Percentiles rank a stretch among this genome's conserved stretches.
These are phyloP conservation scores for Scelioninae gen. 1 DNA, from an alignment of 2,888 invertebrate species.

Conservation along the genomic window DNA sequence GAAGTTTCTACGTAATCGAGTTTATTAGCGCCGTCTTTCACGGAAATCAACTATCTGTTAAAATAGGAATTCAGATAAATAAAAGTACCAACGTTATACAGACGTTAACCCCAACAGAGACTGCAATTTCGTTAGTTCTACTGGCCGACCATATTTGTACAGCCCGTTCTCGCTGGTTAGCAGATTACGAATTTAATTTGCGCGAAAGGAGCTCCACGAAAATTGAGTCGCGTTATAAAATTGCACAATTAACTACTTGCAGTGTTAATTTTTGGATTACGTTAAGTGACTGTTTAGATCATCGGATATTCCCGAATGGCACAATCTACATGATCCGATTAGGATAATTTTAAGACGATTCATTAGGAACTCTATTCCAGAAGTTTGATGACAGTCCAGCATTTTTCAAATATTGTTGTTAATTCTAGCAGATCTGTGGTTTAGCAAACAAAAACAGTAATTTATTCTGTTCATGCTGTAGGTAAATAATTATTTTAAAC, in stretches of 20 bases:
- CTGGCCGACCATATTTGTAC: slow-evolving; percentile 53
- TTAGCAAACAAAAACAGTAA: too few species aligned
- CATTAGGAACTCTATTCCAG: slow-evolving; percentile 42
- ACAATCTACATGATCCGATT: slow-evolving; percentile 56
- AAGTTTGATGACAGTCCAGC: too few species aligned
- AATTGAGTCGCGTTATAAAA: slow-evolving; percentile 20
- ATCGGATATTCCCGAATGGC: not conserved
- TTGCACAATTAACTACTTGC: slow-evolving; percentile 10
- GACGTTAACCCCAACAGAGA: slow-evolving; percentile 51
- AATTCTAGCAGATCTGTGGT: too few species aligned
- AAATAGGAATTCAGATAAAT: slow-evolving; percentile 55
- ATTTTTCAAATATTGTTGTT: too few species aligned
- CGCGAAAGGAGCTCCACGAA: not conserved
- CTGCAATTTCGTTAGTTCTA: slow-evolving; percentile 60
- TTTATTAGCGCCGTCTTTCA: slow-evolving; percentile 47
- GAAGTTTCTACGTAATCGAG: slow-evolving; percentile 63
- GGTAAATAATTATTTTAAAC: too few species aligned
- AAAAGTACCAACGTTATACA: slow-evolving; percentile 44
- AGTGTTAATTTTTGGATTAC: slow-evolving; percentile 58
- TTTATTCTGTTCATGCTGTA: too few species aligned
- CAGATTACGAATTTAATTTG: slow-evolving; percentile 40
- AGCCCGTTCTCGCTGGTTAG: slow-evolving; percentile 28
- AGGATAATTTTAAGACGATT: slow-evolving; percentile 57
- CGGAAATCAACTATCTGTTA: slow-evolving; percentile 54
- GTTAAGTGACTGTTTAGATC: slow-evolving; percentile 51